Base-by-base conservation (phyloP, 2,113 vertebrate genomes). In the Chloroceryle aenea region DNA sequence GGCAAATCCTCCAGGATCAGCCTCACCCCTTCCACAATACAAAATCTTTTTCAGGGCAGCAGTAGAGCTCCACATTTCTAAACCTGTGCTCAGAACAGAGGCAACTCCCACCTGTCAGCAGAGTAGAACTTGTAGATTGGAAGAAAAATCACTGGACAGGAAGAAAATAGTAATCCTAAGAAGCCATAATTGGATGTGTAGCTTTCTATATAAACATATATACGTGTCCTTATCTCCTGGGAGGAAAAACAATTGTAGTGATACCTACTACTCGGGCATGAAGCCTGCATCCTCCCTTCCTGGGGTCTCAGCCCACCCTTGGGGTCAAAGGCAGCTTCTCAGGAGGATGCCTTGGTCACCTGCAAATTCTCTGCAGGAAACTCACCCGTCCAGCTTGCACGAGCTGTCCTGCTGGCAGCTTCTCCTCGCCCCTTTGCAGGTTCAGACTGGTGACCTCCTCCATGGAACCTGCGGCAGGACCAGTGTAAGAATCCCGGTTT, bases 381-480 rank as follows among this genome's bases (percentile, higher is more conserved):
- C 40, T 16, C 9, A 21, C 18, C 3, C 75, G 10, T 53, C 43
- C 64, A 22, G 14, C 42, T 30, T n/a, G 32, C 18, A 22, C 59
- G 74, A 85, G 59, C 18, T 42, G 32, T 56, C 36, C 34, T 50
- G 30, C 34, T 11, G 6, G 67, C 32, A 82, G 9, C 15, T 21
- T 29, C 29, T 81, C 50, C 17, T 59, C 62, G 25, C 12, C 69
- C 43, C 68, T 23, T 34, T 23, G 50, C 36, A 29, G 36, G 36
- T 32, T 61, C 83, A 63, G 6, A 5, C n/a, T 53, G 76, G 15
- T 87, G 84, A 61, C 14, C 29, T 68, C 36, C 32, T 67, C 34
- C 32, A 1, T 16, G 36, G 9, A 9, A 25, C 22, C 16, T 4
- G 1, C 32, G 43, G 3, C n/a, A 4, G 14, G 56, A 27, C 62